Evolutionary conservation across 2,888 invertebrate species (phyloP).

Genomic region (Laothoe populi): DNA sequence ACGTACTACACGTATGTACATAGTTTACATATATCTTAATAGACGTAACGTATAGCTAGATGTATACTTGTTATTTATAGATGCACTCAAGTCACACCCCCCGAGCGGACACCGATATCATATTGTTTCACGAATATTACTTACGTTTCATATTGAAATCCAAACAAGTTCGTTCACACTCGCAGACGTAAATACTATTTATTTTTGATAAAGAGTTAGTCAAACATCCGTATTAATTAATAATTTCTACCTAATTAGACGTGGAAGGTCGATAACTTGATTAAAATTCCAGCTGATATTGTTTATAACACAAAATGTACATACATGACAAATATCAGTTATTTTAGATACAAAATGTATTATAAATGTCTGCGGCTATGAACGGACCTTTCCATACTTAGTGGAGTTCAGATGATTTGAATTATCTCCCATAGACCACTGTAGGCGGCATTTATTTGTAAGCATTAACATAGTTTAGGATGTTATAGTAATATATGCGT

Average conservation of each 20-base stretch:
- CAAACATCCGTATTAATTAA: too few species aligned
- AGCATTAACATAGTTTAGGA: conserved; percentile 77
- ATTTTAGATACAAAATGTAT: neutral
- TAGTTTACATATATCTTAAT: conserved; percentile 64
- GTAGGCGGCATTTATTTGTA: conserved; percentile 81
- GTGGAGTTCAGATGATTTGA: conserved; percentile 33
- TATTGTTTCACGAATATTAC: conserved; percentile 20
- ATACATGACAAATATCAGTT: neutral
- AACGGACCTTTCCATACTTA: conserved; percentile 21
- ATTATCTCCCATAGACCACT: conserved; percentile 53
- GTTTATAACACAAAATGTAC: neutral
- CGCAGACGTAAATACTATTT: neutral
- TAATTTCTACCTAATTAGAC: too few species aligned
- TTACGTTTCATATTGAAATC: conserved; percentile 22
- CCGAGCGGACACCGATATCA: conserved; percentile 17
- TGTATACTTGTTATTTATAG: conserved; percentile 20
- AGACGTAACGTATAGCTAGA: conserved; percentile 34
- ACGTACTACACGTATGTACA: conserved; percentile 65
- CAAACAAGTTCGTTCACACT: conserved; percentile 9
- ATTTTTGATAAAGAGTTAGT: too few species aligned
- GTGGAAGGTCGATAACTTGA: neutral
- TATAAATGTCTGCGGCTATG: neutral
- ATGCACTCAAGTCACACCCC: conserved; percentile 16
- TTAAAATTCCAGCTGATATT: too few species aligned
- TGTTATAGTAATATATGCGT: conserved; percentile 84